A percentile compares a stretch with the other conserved stretches of the same genome.
Evolutionary conservation across 2,113 vertebrate species (phyloP).

Genomic region (Lates calcarifer): DNA sequence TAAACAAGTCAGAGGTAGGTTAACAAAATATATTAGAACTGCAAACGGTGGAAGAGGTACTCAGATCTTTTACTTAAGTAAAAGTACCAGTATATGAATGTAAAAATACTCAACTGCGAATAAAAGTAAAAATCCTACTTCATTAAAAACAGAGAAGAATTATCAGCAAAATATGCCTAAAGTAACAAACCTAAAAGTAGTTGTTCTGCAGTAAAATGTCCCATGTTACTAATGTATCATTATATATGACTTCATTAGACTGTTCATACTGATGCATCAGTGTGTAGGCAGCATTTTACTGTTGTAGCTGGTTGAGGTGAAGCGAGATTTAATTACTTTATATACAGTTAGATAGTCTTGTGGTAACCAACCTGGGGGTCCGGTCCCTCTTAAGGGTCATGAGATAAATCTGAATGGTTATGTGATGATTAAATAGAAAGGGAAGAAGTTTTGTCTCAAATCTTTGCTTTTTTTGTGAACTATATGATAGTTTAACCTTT

Average conservation of each 20-base stretch:
- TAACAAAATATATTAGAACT: constrained; percentile 48
- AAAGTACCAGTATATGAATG: not conserved
- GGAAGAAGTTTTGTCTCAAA: not conserved
- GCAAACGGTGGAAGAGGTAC: constrained; percentile 30
- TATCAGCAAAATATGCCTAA: too few relatives aligned
- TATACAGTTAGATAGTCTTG: not conserved
- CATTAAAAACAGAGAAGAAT: too few relatives aligned
- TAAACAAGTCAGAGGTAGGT: constrained; percentile 60
- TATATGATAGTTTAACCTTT: too few relatives aligned
- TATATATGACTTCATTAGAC: too few relatives aligned
- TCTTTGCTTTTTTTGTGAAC: not conserved
- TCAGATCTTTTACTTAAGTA: constrained; percentile 19
- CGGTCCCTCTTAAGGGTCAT: too few relatives aligned
- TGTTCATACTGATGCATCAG: not conserved
- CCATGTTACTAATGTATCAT: not conserved
- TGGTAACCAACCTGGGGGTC: not conserved
- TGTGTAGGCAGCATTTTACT: not conserved
- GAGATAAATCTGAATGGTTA: too few relatives aligned
- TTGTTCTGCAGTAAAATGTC: not conserved
- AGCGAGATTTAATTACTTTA: too few relatives aligned
- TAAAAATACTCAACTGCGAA: constrained; percentile 1
- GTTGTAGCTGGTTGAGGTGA: too few relatives aligned
- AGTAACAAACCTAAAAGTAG: not conserved
- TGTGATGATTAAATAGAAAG: not conserved
- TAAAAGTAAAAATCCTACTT: not conserved